Percentiles rank a stretch among this genome's conserved stretches.
Evolutionary conservation across 2,888 invertebrate genomes (phyloP).

Genomic region (Mimachlamys varia): DNA sequence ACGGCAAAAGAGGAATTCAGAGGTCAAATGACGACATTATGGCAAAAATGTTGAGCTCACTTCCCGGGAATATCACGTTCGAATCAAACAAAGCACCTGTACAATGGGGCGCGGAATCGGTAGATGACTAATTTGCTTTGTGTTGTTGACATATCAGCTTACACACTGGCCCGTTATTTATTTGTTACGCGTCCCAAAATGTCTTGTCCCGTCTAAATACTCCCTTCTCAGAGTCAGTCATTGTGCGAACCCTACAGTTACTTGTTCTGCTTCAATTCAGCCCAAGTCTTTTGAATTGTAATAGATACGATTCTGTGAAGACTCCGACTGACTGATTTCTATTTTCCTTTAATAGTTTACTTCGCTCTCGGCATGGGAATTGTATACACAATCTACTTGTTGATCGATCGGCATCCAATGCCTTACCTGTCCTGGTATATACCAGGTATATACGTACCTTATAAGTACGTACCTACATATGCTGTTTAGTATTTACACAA

Average conservation of each 20-base stretch:
- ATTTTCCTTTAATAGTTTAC: background rate
- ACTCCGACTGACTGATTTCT: conserved; percentile 3
- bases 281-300: conserved; percentile 31
- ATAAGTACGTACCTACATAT: background rate
- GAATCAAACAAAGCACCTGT: conserved; percentile 9
- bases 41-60: conserved; percentile 24
- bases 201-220: conserved; percentile 13
- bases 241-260: background rate
- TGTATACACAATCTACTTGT: conserved; percentile 24
- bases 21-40: conserved; percentile 24
- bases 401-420: background rate
- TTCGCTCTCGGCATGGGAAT: conserved; percentile 32
- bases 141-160: conserved; percentile 32
- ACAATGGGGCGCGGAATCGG: conserved; percentile 12
- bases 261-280: conserved; percentile 16
- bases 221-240: background rate
- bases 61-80: conserved; percentile 36
- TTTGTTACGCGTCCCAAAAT: background rate
- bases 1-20: conserved; percentile 28
- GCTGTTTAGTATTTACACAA: conserved; percentile 12
- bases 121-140: conserved; percentile 34
- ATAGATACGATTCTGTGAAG: conserved; percentile 4
- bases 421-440: background rate
- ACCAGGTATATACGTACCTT: background rate
- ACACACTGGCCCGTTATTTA: conserved; percentile 11